phyloP scores from a whole-genome alignment of 2,888 invertebrate species.

The Tetragnatha montana region DNA sequence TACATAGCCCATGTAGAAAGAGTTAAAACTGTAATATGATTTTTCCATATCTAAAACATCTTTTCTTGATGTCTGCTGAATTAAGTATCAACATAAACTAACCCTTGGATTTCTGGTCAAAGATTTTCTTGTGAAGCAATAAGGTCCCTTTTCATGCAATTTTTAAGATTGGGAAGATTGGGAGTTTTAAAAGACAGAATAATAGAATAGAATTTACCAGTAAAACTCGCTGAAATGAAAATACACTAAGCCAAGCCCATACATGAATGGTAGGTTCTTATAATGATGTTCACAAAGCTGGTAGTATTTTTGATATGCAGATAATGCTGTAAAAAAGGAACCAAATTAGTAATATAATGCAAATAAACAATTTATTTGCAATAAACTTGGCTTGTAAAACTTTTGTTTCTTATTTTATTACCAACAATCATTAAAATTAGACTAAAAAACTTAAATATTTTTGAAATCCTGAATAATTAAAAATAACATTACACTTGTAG shows the following conservation, averaged over 20 bases:
- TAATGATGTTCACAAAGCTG: constrained; percentile 85
- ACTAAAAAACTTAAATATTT: not conserved
- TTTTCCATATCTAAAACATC: too few species aligned
- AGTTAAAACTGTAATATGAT: too few species aligned
- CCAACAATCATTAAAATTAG: not conserved
- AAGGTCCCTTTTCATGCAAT: too few species aligned
- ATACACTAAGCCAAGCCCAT: constrained; percentile 95
- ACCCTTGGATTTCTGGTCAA: too few species aligned
- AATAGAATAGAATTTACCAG: constrained; percentile 81
- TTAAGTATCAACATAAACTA: too few species aligned
- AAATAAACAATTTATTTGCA: not conserved
- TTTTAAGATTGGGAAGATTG: too few species aligned
- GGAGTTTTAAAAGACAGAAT: too few species aligned
- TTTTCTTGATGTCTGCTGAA: too few species aligned
- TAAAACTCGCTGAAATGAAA: constrained; percentile 96
- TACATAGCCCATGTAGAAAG: too few species aligned
- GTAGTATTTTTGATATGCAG: too few species aligned
- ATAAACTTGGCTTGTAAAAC: not conserved
- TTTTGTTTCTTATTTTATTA: not conserved
- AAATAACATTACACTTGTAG: not conserved
- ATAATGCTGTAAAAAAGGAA: constrained; percentile 85
- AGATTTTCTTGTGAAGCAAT: too few species aligned
- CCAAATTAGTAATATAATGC: not conserved
- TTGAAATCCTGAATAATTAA: not conserved
- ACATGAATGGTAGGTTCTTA: constrained; percentile 89